Evolutionary conservation across 1,140 invertebrate species (phyloP).

Genomic region (Gryllus bimaculatus): DNA sequence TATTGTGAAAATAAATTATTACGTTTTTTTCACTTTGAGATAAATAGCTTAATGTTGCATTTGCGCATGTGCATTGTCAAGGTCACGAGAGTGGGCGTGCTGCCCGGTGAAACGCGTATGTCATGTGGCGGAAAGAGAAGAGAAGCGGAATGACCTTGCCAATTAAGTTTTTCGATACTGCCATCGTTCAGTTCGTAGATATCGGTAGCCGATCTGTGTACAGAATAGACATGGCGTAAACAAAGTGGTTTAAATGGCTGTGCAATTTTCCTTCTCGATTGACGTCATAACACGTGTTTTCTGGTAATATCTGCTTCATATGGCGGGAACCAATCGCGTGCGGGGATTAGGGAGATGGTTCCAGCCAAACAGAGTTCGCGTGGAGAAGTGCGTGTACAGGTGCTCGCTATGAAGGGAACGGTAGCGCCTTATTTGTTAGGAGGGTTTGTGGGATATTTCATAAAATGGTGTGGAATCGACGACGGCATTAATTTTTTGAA

Average conservation of each 20-base stretch:
- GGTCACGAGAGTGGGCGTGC: no score
- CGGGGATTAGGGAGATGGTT: not conserved
- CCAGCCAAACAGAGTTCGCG: constrained; percentile 15
- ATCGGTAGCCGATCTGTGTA: not conserved
- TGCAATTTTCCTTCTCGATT: not conserved
- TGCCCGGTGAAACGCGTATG: no score
- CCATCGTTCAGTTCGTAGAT: not conserved
- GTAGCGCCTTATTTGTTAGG: not conserved
- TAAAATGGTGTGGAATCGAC: no score
- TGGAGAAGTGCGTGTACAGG: not conserved
- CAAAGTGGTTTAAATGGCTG: not conserved
- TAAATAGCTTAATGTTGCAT: no score
- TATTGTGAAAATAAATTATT: no score
- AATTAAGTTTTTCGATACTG: not conserved
- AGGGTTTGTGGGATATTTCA: no score
- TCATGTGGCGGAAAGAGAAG: not conserved
- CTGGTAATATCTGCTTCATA: not conserved
- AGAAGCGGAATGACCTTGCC: not conserved
- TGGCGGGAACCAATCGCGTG: constrained; percentile 13
- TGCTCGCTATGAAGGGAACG: not conserved
- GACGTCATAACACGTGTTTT: constrained; percentile 11
- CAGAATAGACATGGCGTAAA: not conserved
- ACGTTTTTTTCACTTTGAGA: no score
- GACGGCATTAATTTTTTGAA: no score
- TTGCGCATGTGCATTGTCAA: no score